Base-by-base conservation (phyloP, 2,888 invertebrate species). In the Cryptus armator region DNA sequence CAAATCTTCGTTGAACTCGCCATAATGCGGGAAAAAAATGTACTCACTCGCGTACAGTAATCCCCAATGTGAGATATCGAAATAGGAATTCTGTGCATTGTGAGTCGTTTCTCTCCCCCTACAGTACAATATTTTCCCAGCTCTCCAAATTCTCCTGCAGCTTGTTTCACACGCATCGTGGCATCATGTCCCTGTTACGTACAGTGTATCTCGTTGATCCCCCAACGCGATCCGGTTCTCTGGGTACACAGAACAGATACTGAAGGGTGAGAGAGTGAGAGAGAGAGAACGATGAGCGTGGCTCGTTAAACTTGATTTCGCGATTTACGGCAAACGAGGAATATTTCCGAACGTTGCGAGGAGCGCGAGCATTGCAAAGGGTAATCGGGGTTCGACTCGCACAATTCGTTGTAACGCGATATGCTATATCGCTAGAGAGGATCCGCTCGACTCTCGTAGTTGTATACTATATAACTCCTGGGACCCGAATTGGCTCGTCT, bases 281-380 rank as follows among this genome's bases (percentile, higher is more conserved):
- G 62, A 12, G 37, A 66, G 62, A 59, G 56, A 75, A 37, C 67
- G 71, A 79, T 48, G 76, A 72, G 77, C 32, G 72, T 70, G 79
- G 83, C 75, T 83, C 79, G 83, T 81, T 83, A 83, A 83, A 76
- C 83, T 79, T 83, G 78, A 83, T 83, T 83, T 83, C 70, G 44
- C 83, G 83, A 83, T 83, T 83, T 83, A 83, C 83, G 67, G 83
- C 79, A 75, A 83, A 79, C 83, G 83, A 83, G 83, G 83, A 83
- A 83, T 78, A 83, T 83, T 83, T 70, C 66, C 75, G 62, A 29
- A 79, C 64, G 72, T 68, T 44, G 66, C 62, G 71, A 71, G 67
- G 59, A 74, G 78, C 48, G 59, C 74, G 44, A 77, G 82, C 77
- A 66, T 75, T 62, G 75, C 66, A 74, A 83, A 78, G 78, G 72